Percentiles rank a stretch among this genome's conserved stretches.
Conservation (phyloP, 2,888 invertebrate genomes). For the Meloe dianella region DNA sequence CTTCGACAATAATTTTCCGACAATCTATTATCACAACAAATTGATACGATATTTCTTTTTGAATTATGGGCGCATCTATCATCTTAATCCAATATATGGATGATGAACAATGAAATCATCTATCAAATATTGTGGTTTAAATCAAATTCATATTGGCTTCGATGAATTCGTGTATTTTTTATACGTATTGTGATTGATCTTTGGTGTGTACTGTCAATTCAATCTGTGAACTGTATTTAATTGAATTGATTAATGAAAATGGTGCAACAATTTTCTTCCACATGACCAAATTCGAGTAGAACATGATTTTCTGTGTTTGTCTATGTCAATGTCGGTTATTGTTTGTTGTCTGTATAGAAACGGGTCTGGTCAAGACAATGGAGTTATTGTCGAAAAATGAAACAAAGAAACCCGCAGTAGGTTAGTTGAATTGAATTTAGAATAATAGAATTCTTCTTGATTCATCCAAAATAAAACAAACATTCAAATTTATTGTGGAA, state of each 20-base stretch:
- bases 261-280: background rate
- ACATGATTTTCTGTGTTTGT: background rate
- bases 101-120: background rate
- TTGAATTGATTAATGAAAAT: background rate
- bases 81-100: background rate
- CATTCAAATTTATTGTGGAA: background rate
- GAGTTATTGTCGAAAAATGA: background rate
- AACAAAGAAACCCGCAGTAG: background rate
- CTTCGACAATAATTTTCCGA: background rate
- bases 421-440: background rate
- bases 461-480: background rate
- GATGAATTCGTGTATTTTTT: background rate
- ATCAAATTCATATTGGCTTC: background rate
- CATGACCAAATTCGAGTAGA: too few relatives aligned
- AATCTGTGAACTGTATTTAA: background rate
- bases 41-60: background rate
- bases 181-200: background rate
- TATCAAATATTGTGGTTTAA: background rate
- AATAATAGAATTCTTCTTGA: background rate
- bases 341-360: background rate
- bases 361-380: background rate
- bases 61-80: background rate
- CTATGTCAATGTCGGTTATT: background rate
- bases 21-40: background rate
- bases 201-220: background rate